Evolutionary conservation across 92 coral and sea anemone genomes (phyloP).

Genomic region (Epizoanthus stellaris): DNA sequence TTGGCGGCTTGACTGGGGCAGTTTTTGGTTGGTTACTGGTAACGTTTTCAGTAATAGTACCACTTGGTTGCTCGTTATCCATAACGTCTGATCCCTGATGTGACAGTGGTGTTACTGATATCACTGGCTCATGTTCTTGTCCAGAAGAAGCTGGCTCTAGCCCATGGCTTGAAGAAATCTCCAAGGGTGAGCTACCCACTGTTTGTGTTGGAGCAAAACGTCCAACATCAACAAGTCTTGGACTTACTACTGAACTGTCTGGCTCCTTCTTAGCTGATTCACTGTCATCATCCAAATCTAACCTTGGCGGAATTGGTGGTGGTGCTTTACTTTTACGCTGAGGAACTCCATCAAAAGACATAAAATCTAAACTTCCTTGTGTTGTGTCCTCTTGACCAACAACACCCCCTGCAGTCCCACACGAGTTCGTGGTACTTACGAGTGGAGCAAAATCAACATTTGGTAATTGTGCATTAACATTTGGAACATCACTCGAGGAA

Average conservation of each 20-base stretch:
- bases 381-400: background rate
- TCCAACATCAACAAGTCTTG: background rate
- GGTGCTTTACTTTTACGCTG: constrained; percentile 49
- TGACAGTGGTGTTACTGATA: background rate
- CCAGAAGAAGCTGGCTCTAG: background rate
- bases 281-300: constrained; percentile 68
- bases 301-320: constrained; percentile 94
- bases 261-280: background rate
- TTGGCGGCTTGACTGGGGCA: constrained; percentile 59
- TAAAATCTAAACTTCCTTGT: background rate
- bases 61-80: background rate
- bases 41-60: background rate
- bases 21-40: constrained; percentile 4
- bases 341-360: background rate
- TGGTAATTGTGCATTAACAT: constrained; percentile 58
- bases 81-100: background rate
- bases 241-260: background rate
- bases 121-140: background rate
- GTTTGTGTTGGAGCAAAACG: background rate
- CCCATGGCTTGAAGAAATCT: background rate
- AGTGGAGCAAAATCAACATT: background rate
- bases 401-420: background rate
- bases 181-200: background rate
- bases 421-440: background rate
- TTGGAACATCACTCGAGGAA: background rate